Percentiles rank a stretch among this genome's conserved stretches.
Evolutionary conservation across 2,113 vertebrate genomes (phyloP).

Genomic region (Heterochromis multidens): DNA sequence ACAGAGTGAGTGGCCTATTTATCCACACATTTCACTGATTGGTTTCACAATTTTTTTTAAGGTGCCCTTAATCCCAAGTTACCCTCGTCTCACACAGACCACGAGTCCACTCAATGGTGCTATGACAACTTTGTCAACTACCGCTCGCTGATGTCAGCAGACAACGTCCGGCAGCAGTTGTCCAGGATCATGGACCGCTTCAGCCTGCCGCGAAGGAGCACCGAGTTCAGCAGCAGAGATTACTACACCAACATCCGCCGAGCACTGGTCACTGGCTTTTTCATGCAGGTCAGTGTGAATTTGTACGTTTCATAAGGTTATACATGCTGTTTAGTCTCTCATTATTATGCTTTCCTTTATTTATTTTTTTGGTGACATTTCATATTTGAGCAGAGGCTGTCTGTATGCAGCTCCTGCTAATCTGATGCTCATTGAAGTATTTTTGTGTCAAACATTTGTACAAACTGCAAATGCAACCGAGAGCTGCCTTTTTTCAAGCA

Average conservation of each 20-base stretch:
- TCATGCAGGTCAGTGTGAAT: conserved; percentile 92
- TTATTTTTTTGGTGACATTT: neutral
- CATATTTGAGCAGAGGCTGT: neutral
- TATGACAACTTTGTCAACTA: conserved; percentile 99
- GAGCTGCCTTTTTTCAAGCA: neutral
- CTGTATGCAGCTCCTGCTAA: neutral
- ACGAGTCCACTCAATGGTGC: conserved; percentile 98
- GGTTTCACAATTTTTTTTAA: fast-evolving
- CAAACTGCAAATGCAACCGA: neutral
- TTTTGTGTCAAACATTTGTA: neutral
- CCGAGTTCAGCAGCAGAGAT: conserved; percentile 94
- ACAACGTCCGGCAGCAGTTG: conserved; percentile 97
- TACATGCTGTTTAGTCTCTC: neutral
- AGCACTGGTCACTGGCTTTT: conserved; percentile 96
- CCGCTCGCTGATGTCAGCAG: conserved; percentile 98
- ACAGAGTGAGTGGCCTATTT: conserved; percentile 83
- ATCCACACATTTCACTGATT: fast-evolving
- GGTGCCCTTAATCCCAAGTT: neutral
- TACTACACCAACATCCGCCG: conserved; percentile 98
- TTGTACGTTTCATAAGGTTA: neutral
- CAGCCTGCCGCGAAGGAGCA: conserved; percentile 94
- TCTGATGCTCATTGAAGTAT: neutral
- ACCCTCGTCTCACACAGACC: conserved; percentile 78
- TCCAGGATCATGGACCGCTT: conserved; percentile 99
- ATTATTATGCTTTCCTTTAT: neutral